A percentile compares a stretch with the other conserved stretches of the same genome.
phyloP scores from a whole-genome alignment of 2,888 invertebrate species.

The Thecocarcelia acutangulata region DNA sequence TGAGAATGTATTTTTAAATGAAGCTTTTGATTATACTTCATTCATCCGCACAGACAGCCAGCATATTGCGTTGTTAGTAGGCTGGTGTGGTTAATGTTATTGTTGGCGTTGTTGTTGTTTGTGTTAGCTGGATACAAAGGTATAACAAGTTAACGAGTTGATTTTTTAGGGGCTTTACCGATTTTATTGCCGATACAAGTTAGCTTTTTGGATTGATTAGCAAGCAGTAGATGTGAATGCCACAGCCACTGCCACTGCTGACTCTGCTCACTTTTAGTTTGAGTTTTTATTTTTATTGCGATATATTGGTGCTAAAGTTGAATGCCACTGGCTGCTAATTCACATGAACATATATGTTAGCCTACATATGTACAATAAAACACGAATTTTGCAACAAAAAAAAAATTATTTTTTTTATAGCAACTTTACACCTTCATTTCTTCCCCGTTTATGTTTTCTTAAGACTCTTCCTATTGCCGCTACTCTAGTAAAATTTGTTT shows the following conservation, averaged over 20 bases:
- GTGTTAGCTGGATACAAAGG: conserved; percentile 29
- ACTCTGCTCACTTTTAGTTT: conserved; percentile 47
- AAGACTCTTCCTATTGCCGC: not conserved
- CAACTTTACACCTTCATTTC: conserved; percentile 48
- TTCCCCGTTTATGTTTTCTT: conserved; percentile 39
- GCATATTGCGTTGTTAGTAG: conserved; percentile 17
- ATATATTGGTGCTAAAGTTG: conserved; percentile 60
- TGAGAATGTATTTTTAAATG: conserved; percentile 57
- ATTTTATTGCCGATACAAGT: conserved; percentile 74
- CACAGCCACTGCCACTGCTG: conserved; percentile 50
- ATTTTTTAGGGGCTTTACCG: conserved; percentile 76
- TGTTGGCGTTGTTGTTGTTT: too few relatives aligned
- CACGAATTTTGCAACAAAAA: conserved; percentile 43
- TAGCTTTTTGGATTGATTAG: conserved; percentile 71
- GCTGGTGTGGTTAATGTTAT: not conserved
- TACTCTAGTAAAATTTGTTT: conserved; percentile 16
- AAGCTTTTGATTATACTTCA: conserved; percentile 24
- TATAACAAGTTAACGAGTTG: conserved; percentile 80
- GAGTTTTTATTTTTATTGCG: conserved; percentile 45
- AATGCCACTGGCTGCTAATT: conserved; percentile 67
- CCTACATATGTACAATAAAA: conserved; percentile 23
- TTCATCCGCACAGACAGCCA: conserved; percentile 6
- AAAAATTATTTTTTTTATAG: conserved; percentile 43
- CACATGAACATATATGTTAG: conserved; percentile 25
- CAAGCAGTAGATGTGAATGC: conserved; percentile 64